phyloP scores from a whole-genome alignment of 2,113 vertebrate species.

The Octodon degus region DNA sequence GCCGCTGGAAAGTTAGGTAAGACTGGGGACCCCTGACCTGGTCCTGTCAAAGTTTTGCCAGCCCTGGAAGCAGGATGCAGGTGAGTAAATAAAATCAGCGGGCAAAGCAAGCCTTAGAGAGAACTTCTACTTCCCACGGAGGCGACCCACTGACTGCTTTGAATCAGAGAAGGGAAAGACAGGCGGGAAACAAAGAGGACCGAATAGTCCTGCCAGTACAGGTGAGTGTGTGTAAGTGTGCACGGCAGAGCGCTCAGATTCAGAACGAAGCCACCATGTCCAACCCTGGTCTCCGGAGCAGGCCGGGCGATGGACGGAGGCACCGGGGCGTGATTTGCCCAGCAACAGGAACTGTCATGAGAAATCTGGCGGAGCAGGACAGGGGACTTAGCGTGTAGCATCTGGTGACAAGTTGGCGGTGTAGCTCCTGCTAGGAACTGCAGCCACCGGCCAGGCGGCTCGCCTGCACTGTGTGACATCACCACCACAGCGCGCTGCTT shows the following conservation, averaged over 20 bases:
- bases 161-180: not conserved
- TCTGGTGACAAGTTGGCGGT: fast-evolving
- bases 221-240: not conserved
- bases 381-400: no score
- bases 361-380: not conserved
- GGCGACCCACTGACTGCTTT: not conserved
- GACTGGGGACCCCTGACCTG: not conserved
- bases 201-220: not conserved
- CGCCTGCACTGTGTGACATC: no score
- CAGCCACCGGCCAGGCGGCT: not conserved
- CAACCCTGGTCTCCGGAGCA: not conserved
- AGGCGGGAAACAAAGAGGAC: not conserved
- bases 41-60: not conserved
- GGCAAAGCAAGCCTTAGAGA: not conserved
- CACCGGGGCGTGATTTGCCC: not conserved
- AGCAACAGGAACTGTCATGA: not conserved
- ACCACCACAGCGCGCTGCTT: fast-evolving
- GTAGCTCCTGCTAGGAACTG: not conserved
- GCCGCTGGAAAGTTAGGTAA: not conserved
- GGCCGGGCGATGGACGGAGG: not conserved
- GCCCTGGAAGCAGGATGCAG: not conserved
- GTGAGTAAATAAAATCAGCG: not conserved
- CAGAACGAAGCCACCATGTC: not conserved
- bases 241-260: not conserved
- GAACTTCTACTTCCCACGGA: not conserved